phyloP scores from a whole-genome alignment of 2,888 invertebrate species.

The Clistopyga incitator region DNA sequence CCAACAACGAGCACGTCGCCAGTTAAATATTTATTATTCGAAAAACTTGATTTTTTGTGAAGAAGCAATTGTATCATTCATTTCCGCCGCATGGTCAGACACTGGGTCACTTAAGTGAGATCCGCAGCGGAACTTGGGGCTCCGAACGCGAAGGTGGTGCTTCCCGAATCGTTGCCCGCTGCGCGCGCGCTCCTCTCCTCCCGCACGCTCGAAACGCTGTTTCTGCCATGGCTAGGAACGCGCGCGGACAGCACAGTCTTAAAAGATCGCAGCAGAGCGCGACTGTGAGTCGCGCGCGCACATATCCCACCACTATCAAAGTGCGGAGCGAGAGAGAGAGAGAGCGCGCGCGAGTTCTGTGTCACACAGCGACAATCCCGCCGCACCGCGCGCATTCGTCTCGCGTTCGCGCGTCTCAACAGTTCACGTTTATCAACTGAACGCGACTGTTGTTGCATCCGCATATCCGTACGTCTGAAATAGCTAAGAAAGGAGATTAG shows the following conservation, averaged over 20 bases:
- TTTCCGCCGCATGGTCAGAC: not conserved
- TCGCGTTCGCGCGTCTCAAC: conserved; percentile 55
- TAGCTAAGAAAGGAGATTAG: not conserved
- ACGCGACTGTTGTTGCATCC: conserved; percentile 58
- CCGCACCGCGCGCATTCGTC: conserved; percentile 56
- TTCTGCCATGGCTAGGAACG: not conserved
- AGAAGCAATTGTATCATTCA: not conserved
- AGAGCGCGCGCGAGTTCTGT: conserved; percentile 65
- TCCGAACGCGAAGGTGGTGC: conserved; percentile 1
- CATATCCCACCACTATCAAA: conserved; percentile 45
- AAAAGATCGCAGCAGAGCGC: conserved; percentile 42
- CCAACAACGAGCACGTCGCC: too few relatives aligned
- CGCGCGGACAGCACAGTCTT: conserved; percentile 49
- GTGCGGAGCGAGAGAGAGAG: conserved; percentile 24
- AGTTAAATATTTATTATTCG: too few relatives aligned
- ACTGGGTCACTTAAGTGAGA: not conserved
- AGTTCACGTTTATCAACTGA: conserved; percentile 71
- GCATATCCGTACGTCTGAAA: conserved; percentile 5
- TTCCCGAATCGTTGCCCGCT: not conserved
- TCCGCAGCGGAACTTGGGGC: not conserved
- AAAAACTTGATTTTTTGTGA: too few relatives aligned
- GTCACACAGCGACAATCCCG: conserved; percentile 51
- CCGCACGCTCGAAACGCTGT: not conserved
- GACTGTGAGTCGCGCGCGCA: conserved; percentile 33
- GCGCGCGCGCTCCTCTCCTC: conserved; percentile 33